Evolutionary conservation across 2,113 vertebrate genomes (phyloP), one percentile per base, ranked within the genome.

Genomic region (Dolichotis patagonum): DNA sequence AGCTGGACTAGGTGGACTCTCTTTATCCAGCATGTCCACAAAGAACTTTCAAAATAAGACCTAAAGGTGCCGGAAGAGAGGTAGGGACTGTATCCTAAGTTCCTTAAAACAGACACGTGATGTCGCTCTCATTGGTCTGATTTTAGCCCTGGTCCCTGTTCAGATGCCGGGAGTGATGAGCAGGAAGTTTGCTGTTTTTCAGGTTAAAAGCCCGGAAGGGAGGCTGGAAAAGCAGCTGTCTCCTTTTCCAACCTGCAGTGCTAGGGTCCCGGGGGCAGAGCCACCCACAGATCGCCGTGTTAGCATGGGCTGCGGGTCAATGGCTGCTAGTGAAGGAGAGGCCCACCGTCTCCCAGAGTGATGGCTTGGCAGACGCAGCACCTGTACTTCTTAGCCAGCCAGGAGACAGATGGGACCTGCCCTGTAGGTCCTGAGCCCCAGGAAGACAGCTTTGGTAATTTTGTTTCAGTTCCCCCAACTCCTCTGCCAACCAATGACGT

Each of bases 401-500:
- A 65, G 91, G 3, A 41, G 87, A 65, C 82, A 69, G 32, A 17
- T 35, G 0, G 56, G 32, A 69, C 88, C 81, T 41, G 2, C 85
- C 22, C 11, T 56, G 67, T 90, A 81, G 96, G 62, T 82, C 85
- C 88, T 90, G 2, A 30, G 35, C 49, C 69, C 49, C 30, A 32
- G 30, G 28, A 43, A 30, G 1, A 0, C 43, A 89, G 13, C 2
- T 81, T 5, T 56, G 38, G 30, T 90, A 28, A 3, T 90, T 96
- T 71, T 52, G 22, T 98, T 97, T 71, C 97, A 98, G 98, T 99
- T 92, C 98, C 99, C 26, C 98, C 99, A 3, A 99, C 99, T 30
- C 98, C 99, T 63, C 99, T 99, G 98, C 99, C 99, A 56, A 99
- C 99, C 13, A 99, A 99, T 43, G 99, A 99, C 4, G 99, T 99